These are phyloP conservation scores for Plebejus anna DNA, from an alignment of 2,888 invertebrate species.

Conservation along the genomic window DNA sequence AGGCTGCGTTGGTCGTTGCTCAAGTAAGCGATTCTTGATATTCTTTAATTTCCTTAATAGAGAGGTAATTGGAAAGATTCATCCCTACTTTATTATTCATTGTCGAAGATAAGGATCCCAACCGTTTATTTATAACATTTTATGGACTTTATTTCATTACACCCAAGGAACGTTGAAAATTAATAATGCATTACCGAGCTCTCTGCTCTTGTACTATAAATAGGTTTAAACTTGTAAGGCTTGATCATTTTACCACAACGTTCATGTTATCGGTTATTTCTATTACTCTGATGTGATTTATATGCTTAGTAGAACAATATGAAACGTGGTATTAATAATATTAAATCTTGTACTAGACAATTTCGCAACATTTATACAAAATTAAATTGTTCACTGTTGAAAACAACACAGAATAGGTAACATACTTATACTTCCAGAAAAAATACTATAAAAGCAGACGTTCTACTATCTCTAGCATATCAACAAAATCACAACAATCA, in stretches of 20 bases:
- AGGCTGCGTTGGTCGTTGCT: neutral
- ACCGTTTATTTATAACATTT: neutral
- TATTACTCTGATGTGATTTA: neutral
- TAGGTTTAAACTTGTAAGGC: slow-evolving; percentile 14
- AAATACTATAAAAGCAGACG: too few relatives aligned
- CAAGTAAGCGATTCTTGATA: neutral
- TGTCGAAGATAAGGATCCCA: neutral
- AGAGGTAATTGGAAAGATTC: neutral
- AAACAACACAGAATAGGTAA: too few relatives aligned
- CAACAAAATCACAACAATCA: too few relatives aligned
- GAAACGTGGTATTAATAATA: neutral
- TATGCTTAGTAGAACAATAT: too few relatives aligned
- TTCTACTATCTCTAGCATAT: too few relatives aligned
- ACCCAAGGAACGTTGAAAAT: neutral
- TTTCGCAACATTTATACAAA: neutral
- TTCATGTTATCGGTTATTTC: neutral
- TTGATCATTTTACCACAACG: slow-evolving; percentile 7
- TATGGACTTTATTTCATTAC: neutral
- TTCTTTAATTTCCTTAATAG: neutral
- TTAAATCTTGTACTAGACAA: neutral
- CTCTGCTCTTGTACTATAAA: slow-evolving; percentile 18
- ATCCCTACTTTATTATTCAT: neutral
- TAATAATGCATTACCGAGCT: slow-evolving; percentile 13
- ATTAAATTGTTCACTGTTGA: too few relatives aligned
- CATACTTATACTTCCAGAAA: too few relatives aligned